These are phyloP conservation scores for Limnephilus marmoratus DNA, from an alignment of 2,888 invertebrate genomes.

Conservation along the genomic window DNA sequence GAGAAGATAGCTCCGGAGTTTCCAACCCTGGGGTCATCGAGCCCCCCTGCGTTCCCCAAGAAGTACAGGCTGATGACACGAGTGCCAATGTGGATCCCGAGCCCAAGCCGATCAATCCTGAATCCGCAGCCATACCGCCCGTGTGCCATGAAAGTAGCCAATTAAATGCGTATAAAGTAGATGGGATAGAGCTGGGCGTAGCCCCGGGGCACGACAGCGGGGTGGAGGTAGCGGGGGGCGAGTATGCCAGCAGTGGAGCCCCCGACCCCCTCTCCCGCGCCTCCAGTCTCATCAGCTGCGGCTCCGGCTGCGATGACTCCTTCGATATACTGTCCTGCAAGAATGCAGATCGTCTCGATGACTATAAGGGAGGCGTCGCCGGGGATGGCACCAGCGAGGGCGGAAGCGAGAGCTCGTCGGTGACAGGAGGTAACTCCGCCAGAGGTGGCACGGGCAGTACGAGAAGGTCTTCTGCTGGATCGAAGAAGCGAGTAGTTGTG, in stretches of 20 bases:
- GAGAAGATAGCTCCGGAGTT: not conserved
- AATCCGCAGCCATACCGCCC: conserved; percentile 27
- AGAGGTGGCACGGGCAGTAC: conserved; percentile 71
- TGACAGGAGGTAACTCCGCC: conserved; percentile 75
- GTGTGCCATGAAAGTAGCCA: conserved; percentile 40
- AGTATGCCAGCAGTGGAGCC: conserved; percentile 83
- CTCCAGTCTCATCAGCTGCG: conserved; percentile 87
- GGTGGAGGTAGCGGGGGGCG: conserved; percentile 83
- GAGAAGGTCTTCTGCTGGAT: conserved; percentile 71
- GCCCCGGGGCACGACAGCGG: conserved; percentile 89
- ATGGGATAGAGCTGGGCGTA: not conserved
- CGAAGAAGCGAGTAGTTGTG: conserved; percentile 78
- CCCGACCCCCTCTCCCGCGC: conserved; percentile 84
- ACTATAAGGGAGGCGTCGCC: conserved; percentile 69
- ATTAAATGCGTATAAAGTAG: conserved; percentile 7
- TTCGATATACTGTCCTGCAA: conserved; percentile 70
- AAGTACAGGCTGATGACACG: not conserved
- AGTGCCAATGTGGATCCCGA: conserved; percentile 26
- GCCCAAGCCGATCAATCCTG: conserved; percentile 1
- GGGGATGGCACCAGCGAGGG: conserved; percentile 81
- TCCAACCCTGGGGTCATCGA: not conserved
- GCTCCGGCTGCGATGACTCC: conserved; percentile 83
- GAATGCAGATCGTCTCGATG: conserved; percentile 66
- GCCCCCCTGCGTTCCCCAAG: not conserved
- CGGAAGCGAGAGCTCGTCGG: conserved; percentile 88